A percentile compares a stretch with the other conserved stretches of the same genome.
These are phyloP conservation scores for Illadopsis cleaveri DNA, from an alignment of 2,113 vertebrate genomes.

Conservation along the genomic window DNA sequence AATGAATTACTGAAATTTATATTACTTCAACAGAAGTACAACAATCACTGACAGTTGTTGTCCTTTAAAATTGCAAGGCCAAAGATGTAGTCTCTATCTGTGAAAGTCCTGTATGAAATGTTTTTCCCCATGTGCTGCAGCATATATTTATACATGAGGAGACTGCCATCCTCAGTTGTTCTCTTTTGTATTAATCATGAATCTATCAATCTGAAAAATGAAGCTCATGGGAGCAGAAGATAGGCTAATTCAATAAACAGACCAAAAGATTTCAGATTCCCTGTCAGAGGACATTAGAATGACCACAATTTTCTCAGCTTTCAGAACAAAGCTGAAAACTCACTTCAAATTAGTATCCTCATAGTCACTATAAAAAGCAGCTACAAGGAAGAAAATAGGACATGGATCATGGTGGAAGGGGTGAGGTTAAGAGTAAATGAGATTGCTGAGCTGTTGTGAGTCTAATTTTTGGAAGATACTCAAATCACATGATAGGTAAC, in stretches of 20 bases:
- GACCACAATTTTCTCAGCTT: conserved; percentile 7
- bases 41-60: neutral
- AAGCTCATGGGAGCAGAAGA: neutral
- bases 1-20: neutral
- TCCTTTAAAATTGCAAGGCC: neutral
- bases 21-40: neutral
- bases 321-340: conserved; percentile 31
- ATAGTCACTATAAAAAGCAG: neutral
- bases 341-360: conserved; percentile 2
- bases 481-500: neutral
- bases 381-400: neutral
- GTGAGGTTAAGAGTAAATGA: neutral
- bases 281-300: conserved; percentile 11
- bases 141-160: neutral
- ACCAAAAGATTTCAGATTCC: conserved; percentile 17
- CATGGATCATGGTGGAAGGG: neutral
- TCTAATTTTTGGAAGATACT: neutral
- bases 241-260: conserved; percentile 32
- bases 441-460: neutral
- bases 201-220: conserved; percentile 2
- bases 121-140: neutral
- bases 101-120: neutral
- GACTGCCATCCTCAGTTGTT: neutral
- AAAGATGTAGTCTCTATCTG: neutral
- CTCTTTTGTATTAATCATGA: neutral